Base-by-base conservation (phyloP, 2,888 invertebrate genomes). In the Cosmia trapezina region DNA sequence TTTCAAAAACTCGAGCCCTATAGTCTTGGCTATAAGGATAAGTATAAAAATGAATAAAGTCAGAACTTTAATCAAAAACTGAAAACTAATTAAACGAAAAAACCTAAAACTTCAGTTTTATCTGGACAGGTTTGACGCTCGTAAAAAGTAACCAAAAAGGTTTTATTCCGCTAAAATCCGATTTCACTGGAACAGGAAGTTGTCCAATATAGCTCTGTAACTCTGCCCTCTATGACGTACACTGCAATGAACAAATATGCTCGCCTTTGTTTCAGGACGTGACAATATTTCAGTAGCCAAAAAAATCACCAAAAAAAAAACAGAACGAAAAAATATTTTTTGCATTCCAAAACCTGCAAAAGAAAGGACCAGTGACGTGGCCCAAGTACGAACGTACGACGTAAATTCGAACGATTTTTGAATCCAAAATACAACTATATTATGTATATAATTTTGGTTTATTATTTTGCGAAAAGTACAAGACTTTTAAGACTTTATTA, bases 241-340 rank as follows among this genome's bases (percentile, higher is more conserved):
- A 56, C n/a, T n/a, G 12, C 14, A 22, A 43, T 73, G 53, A 51
- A 62, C 33, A 79, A 83, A 69, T 69, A 59, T 37, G 19, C 6
- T n/a, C 28, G 11, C 4, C 33, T 6, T 60, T 41, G 17, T 49
- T 63, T 53, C 62, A 54, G 37, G 12, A 61, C 43, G 56, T 53
- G 65, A n/a, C 59, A 51, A 47, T 53, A 17, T 59, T 67, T 43
- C 54, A 61, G 37, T 41, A 28, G 17, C 5, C 47, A 53, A 59
- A 82, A 70, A 57, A n/a, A n/a, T 67, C 41, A 54, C 12, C 12
- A 43, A 45, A 19, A 61, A 78, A 57, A 43, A 59, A 47, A 11
- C n/a, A 0, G 4, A 2, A 12, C 6, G 12, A 19, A 53, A 9
- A 11, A 33, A 9, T 11, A 6, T 49, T 67, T 57, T 56, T 54